These are phyloP conservation scores for Glaucidium brasilianum DNA, from an alignment of 2,113 vertebrate genomes.

Conservation along the genomic window DNA sequence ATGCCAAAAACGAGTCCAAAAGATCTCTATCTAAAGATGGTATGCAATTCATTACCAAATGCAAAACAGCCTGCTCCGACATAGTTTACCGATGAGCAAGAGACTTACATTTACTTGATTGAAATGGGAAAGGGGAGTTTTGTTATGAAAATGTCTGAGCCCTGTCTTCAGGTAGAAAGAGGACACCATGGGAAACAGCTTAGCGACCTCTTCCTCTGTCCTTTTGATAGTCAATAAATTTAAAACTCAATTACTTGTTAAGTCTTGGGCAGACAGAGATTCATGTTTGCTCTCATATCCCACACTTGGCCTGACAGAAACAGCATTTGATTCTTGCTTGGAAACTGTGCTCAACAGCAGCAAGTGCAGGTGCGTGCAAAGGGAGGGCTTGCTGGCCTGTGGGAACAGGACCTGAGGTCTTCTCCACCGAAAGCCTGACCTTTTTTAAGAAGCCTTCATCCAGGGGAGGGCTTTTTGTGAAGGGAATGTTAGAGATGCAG, in stretches of 20 bases:
- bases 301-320: background rate
- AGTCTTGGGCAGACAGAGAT: background rate
- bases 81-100: slow-evolving; percentile 15
- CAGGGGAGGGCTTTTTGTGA: background rate
- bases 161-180: background rate
- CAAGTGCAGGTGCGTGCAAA: background rate
- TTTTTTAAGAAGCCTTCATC: background rate
- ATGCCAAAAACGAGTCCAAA: slow-evolving; percentile 13
- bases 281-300: background rate
- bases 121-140: background rate
- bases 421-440: background rate
- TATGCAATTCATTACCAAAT: slow-evolving; percentile 58
- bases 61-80: slow-evolving; percentile 24
- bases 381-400: background rate
- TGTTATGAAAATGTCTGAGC: background rate
- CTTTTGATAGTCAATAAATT: background rate
- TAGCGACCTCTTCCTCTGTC: background rate
- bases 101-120: background rate
- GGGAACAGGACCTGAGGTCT: background rate
- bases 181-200: background rate
- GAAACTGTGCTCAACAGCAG: background rate
- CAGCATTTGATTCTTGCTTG: background rate
- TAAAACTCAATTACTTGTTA: background rate
- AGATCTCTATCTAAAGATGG: slow-evolving; percentile 49
- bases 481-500: background rate